phyloP scores from a whole-genome alignment of 2,113 vertebrate species.

The Turdus rufiventris region DNA sequence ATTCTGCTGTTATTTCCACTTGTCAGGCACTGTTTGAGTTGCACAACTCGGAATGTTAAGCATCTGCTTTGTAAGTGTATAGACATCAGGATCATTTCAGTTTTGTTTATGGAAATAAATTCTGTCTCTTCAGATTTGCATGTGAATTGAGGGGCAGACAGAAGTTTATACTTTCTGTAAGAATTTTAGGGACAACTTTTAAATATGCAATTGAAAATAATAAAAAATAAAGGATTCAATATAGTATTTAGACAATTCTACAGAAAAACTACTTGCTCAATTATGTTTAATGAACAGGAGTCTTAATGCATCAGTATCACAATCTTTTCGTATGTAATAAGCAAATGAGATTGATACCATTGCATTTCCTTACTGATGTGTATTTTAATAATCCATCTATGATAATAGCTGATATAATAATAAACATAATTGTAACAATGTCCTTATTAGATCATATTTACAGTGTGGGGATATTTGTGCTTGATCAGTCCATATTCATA shows the following conservation, averaged over 20 bases:
- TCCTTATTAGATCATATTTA: neutral
- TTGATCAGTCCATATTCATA: neutral
- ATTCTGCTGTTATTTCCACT: neutral
- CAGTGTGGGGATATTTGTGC: neutral
- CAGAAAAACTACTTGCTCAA: neutral
- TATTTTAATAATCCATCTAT: neutral
- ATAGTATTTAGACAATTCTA: neutral
- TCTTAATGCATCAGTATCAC: neutral
- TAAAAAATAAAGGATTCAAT: neutral
- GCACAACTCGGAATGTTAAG: neutral
- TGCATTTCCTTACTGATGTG: neutral
- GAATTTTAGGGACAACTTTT: neutral
- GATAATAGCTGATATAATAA: neutral
- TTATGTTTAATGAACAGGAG: neutral
- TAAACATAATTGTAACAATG: neutral
- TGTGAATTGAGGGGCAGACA: neutral
- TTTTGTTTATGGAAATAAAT: neutral
- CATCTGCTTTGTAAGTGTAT: neutral
- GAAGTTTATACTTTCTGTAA: neutral
- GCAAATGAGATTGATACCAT: neutral
- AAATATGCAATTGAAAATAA: neutral
- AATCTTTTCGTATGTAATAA: neutral
- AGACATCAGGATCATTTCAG: neutral
- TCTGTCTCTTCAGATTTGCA: neutral
- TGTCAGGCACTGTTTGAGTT: neutral